Evolutionary conservation across 2,113 vertebrate genomes (phyloP), one percentile per base, ranked within the genome.

Genomic region (Centropristis striata): DNA sequence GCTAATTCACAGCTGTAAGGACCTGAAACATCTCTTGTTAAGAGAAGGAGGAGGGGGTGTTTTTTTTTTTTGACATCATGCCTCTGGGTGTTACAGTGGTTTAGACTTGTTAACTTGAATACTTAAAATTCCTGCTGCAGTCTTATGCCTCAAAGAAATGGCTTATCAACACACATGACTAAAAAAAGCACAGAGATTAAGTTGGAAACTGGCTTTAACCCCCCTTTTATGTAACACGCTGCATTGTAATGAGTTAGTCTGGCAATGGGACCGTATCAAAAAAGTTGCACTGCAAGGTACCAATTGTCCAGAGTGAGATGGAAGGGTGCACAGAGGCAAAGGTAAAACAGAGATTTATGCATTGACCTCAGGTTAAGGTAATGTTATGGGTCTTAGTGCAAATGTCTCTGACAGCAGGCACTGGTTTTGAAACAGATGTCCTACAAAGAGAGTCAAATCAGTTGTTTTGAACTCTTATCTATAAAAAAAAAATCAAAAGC

Each of bases 71-170:
- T 87, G 59, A 88, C 74, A 90, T 88, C 61, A 77, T 72, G 81
- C 87, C 87, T 90, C 75, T 14, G 87, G 83, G 83, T 88, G 74
- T 79, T 89, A 85, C 83, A 90, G 88, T 85, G 87, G 92, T 91
- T 94, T 83, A 86, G 91, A 91, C 93, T 91, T 92, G 92, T 91
- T 91, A 90, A 91, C 79, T 70, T 75, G 76, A 88, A 93, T 94
- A 88, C 90, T 83, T 84, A 73, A 86, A 86, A 94, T 94, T 93
- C 92, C 78, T 88, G 41, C 60, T 42, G 46, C 74, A 79, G 85
- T 84, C 81, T 75, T 72, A 78, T 84, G 83, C 88, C 64, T 88
- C 39, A 68, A 50, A 90, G 88, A 90, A 88, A 88, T 85, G 85
- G 85, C 88, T 92, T 92, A 91, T 84, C 70, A 88, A 78, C 71